Evolutionary conservation across 1,140 invertebrate genomes (phyloP).

Genomic region (Conus ventricosus): DNA sequence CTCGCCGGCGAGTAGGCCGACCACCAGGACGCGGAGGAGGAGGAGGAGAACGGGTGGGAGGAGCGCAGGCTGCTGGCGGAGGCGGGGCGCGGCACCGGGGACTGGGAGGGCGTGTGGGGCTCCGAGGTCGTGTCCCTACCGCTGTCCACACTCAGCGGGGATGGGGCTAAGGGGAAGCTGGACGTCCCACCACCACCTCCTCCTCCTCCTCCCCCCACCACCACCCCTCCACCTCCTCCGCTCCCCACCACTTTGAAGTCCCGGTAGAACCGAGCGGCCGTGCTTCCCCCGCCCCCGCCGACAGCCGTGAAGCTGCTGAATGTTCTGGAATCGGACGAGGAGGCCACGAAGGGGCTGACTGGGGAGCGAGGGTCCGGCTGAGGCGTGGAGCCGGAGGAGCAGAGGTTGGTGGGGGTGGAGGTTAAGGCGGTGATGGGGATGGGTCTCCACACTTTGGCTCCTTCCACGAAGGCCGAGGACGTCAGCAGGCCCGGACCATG

Average conservation of each 20-base stretch:
- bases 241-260: slow-evolving; percentile 40
- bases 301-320: slow-evolving; percentile 22
- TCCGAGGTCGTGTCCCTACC: slow-evolving; percentile 58
- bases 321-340: neutral
- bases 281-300: neutral
- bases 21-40: slow-evolving; percentile 56
- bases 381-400: slow-evolving; percentile 5
- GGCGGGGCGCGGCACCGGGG: slow-evolving; percentile 66
- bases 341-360: neutral
- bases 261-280: neutral
- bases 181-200: neutral
- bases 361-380: neutral
- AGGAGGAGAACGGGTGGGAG: slow-evolving; percentile 23
- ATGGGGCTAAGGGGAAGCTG: slow-evolving; percentile 32
- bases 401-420: neutral
- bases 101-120: slow-evolving; percentile 65
- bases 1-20: slow-evolving; percentile 40
- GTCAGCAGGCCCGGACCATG: slow-evolving; percentile 26
- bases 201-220: neutral
- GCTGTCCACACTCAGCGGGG: slow-evolving; percentile 51
- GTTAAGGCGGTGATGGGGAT: slow-evolving; percentile 8
- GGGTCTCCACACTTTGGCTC: slow-evolving; percentile 16
- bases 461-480: slow-evolving; percentile 24
- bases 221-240: neutral
- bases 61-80: slow-evolving; percentile 59